Conservation (phyloP, 2,797 vertebrate species). For the Micropoecilia bifurca region DNA sequence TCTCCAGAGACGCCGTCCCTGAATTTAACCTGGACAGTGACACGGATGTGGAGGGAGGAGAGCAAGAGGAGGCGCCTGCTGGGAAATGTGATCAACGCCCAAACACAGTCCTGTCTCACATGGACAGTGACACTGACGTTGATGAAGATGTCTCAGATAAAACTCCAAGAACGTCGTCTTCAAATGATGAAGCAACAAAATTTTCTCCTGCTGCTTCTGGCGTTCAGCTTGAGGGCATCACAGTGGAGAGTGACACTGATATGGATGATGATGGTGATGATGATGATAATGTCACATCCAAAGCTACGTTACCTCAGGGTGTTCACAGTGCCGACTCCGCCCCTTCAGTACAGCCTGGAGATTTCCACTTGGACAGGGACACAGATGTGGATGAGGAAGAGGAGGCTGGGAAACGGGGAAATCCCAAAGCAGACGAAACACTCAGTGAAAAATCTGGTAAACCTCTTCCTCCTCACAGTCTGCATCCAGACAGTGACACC, state of each 20-base stretch:
- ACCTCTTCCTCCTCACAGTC: constrained; percentile 2
- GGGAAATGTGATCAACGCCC: constrained; percentile 20
- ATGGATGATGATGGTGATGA: constrained; percentile 63
- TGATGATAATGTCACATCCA: constrained; percentile 29
- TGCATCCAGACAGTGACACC: constrained; percentile 61
- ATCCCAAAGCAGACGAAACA: constrained; percentile 25
- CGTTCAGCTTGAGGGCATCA: constrained; percentile 49
- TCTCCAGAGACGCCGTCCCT: constrained; percentile 26
- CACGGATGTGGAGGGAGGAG: constrained; percentile 69
- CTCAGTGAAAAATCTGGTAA: constrained; percentile 25
- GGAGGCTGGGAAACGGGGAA: constrained; percentile 14
- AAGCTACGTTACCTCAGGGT: constrained; percentile 22
- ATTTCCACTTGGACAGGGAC: constrained; percentile 67
- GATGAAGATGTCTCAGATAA: constrained; percentile 56
- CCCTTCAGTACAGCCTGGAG: constrained; percentile 18
- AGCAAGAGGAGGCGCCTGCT: constrained; percentile 14
- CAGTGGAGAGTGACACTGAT: constrained; percentile 82
- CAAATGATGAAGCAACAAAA: constrained; percentile 23
- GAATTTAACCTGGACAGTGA: constrained; percentile 73
- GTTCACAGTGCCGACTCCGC: constrained; percentile 24
- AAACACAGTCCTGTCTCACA: constrained; percentile 46
- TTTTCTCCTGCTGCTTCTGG: constrained; percentile 15
- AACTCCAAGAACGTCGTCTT: constrained; percentile 9
- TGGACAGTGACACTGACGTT: constrained; percentile 76
- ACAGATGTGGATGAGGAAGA: constrained; percentile 73